Evolutionary conservation across 1,140 invertebrate species (phyloP).

Genomic region (Ditylenchus dipsaci): DNA sequence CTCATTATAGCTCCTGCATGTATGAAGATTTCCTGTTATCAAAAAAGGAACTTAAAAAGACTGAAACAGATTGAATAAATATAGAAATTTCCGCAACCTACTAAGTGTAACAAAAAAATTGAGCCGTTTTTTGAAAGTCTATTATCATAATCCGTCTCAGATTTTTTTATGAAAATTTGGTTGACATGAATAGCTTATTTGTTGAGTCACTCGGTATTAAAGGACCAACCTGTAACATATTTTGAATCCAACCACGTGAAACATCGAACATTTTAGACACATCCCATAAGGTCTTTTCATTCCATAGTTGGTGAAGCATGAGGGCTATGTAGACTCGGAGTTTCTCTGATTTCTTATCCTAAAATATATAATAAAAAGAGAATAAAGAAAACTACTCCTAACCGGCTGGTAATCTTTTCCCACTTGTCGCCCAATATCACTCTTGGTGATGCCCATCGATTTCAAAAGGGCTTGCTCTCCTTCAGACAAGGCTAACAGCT

Average conservation of each 20-base stretch:
- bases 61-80: too few relatives aligned
- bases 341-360: conserved; percentile 9
- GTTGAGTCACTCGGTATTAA: too few relatives aligned
- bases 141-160: too few relatives aligned
- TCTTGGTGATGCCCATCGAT: background rate
- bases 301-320: conserved; percentile 34
- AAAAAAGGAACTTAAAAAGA: background rate
- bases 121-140: too few relatives aligned
- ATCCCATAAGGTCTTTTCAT: conserved; percentile 17
- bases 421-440: background rate
- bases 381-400: background rate
- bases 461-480: background rate
- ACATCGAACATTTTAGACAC: conserved; percentile 31
- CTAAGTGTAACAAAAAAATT: too few relatives aligned
- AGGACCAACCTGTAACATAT: conserved; percentile 16
- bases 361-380: conserved; percentile 13
- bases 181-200: too few relatives aligned
- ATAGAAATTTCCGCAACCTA: too few relatives aligned
- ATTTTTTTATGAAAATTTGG: too few relatives aligned
- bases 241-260: conserved; percentile 31
- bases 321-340: conserved; percentile 29
- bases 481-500: background rate
- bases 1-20: conserved; percentile 29
- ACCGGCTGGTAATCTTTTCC: background rate
- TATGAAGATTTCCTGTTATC: background rate